Base-by-base conservation (phyloP, 2,888 invertebrate genomes). In the Lasioglossum marginatum region DNA sequence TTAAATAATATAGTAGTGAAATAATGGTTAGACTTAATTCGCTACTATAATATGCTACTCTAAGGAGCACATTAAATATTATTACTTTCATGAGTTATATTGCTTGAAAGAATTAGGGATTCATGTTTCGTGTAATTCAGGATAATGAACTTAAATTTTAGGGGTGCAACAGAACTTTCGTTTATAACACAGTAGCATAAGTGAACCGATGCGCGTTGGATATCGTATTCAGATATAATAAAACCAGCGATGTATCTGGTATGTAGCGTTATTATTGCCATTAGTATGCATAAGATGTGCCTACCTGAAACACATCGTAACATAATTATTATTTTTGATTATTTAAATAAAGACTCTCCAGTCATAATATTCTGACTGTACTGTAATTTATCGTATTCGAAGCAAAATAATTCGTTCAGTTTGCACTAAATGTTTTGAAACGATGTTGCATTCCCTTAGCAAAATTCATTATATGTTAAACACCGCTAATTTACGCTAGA, bases 141-240 rank as follows among this genome's bases (percentile, higher is more conserved):
- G n/a, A 34, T 57, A n/a, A 57, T 10, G 37, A 75, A 75, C 57
- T 4, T n/a, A 75, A 43, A 37, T n/a, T 72, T 68, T n/a, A 68
- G 68, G 68, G 37, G 4, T 68, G 37, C 4, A 68, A 68, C 37
- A 68, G 37, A 23, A 34, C 23, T 37, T 31, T n/a, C 37, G 12
- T 68, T 37, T 37, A 68, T 68, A 40, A 66, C 66, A 66, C 34
- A 66, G 34, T 66, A 34, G 23, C 66, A 34, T 34, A 66, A 34
- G 66, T 66, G 66, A 66, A 23, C 34, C 31, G 37, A 68, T 37
- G 37, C 12, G 34, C 16, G 23, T 68, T 23, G 34, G 37, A 37
- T 68, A 34, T 68, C 19, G 66, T 66, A 34, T 5, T 34, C 19
- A 19, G 16, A 6, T 27, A 66, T 34, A 66, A 66, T 34, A 66